Percentiles rank a stretch among this genome's conserved stretches.
Conservation (phyloP, 2,113 vertebrate genomes). For the Erpornis zantholeuca region DNA sequence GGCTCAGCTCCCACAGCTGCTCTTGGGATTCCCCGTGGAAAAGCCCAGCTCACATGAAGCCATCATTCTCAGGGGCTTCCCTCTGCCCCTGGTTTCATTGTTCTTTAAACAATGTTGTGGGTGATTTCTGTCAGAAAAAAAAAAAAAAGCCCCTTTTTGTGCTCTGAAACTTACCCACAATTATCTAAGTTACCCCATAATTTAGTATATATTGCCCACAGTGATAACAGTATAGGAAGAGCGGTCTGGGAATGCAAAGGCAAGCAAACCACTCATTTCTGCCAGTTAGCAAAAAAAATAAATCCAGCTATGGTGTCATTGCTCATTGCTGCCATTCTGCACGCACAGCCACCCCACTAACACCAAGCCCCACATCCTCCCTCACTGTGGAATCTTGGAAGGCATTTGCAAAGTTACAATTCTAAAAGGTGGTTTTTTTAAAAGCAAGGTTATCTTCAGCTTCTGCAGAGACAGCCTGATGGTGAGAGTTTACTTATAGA, state of each 20-base stretch:
- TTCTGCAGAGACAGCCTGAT: neutral
- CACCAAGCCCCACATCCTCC: fast-evolving
- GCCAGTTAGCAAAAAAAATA: neutral
- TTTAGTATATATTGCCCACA: neutral
- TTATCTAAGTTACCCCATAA: neutral
- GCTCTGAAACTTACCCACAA: neutral
- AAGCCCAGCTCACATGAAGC: neutral
- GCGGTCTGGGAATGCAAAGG: fast-evolving
- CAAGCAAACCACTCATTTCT: neutral
- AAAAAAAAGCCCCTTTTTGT: neutral
- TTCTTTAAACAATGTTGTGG: neutral
- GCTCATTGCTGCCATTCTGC: fast-evolving
- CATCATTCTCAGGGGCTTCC: neutral
- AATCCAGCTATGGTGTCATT: fast-evolving
- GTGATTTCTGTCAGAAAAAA: neutral
- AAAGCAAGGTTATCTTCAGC: neutral
- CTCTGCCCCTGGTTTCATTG: neutral
- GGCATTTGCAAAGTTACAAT: neutral
- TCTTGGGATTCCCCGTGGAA: fast-evolving
- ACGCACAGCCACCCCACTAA: neutral
- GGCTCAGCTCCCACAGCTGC: neutral
- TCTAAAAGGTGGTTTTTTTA: neutral
- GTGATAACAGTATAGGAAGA: neutral
- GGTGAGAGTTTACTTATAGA: neutral
- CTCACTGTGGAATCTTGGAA: neutral